Conservation (phyloP, 2,113 vertebrate species). For the Thalassoma bifasciatum region DNA sequence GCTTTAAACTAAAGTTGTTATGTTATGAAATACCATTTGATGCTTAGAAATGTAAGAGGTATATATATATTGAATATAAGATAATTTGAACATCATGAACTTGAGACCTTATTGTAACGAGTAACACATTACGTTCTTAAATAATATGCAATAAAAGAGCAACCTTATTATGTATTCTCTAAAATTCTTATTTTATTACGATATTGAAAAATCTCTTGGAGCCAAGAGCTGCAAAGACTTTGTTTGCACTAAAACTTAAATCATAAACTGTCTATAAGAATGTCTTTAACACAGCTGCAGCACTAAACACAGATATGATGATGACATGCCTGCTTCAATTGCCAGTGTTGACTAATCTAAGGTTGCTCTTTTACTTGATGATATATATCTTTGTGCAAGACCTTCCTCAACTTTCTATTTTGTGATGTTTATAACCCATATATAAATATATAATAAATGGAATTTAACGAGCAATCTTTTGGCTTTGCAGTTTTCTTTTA, state of each 20-base stretch:
- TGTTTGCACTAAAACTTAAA: constrained; percentile 75
- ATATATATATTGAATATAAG: constrained; percentile 64
- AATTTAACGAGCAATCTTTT: constrained; percentile 61
- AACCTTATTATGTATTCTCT: constrained; percentile 69
- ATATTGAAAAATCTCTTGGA: constrained; percentile 53
- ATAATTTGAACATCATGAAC: constrained; percentile 60
- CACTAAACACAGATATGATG: constrained; percentile 57
- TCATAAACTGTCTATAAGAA: constrained; percentile 57
- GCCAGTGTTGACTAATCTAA: constrained; percentile 66
- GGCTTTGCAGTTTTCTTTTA: constrained; percentile 37
- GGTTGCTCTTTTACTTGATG: constrained; percentile 78
- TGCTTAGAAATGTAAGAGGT: constrained; percentile 71
- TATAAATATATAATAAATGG: constrained; percentile 79
- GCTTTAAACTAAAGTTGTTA: constrained; percentile 65
- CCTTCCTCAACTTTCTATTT: constrained; percentile 78
- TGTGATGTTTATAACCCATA: constrained; percentile 82
- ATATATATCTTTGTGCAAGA: constrained; percentile 78
- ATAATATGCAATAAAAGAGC: constrained; percentile 81
- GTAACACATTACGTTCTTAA: constrained; percentile 67
- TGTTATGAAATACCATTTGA: constrained; percentile 68
- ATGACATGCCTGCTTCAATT: constrained; percentile 65
- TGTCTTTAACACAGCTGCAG: constrained; percentile 70
- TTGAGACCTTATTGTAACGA: constrained; percentile 65
- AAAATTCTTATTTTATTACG: constrained; percentile 72
- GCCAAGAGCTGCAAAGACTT: constrained; percentile 60